phyloP scores from a whole-genome alignment of 2,797 vertebrate genomes.

The Gymnopithys bicolor region DNA sequence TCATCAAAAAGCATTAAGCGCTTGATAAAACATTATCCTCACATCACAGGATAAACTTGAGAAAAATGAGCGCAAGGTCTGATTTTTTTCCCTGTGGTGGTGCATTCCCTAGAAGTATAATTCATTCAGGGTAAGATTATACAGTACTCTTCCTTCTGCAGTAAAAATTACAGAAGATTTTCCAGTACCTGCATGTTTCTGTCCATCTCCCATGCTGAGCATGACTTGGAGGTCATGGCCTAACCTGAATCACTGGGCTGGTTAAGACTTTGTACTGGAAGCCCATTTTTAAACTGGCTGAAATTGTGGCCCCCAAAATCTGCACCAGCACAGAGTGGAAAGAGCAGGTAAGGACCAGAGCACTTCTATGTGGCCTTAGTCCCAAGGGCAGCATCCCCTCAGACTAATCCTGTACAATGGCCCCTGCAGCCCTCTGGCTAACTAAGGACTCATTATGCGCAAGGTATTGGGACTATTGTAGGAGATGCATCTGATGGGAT shows the following conservation, averaged over 20 bases:
- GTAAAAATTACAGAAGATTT: not conserved
- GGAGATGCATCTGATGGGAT: not conserved
- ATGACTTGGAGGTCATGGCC: fast-evolving
- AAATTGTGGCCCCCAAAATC: not conserved
- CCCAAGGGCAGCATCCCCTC: not conserved
- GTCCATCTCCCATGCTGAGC: fast-evolving
- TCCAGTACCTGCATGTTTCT: not conserved
- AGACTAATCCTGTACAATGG: not conserved
- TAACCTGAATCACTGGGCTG: not conserved
- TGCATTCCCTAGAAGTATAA: not conserved
- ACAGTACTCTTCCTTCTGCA: not conserved
- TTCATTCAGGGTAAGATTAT: not conserved
- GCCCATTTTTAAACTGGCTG: not conserved
- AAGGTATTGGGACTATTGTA: not conserved
- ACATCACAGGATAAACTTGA: not conserved
- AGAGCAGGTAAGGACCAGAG: not conserved
- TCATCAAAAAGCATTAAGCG: not conserved
- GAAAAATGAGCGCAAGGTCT: not conserved
- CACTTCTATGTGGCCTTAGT: not conserved
- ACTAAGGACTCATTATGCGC: not conserved
- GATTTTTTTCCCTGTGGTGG: not conserved
- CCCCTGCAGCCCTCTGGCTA: not conserved
- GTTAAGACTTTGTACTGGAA: not conserved
- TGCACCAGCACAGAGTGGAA: not conserved
- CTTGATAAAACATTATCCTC: not conserved